These are phyloP conservation scores for Brachyhypopomus gauderio DNA, from an alignment of 2,113 vertebrate species.

Conservation along the genomic window DNA sequence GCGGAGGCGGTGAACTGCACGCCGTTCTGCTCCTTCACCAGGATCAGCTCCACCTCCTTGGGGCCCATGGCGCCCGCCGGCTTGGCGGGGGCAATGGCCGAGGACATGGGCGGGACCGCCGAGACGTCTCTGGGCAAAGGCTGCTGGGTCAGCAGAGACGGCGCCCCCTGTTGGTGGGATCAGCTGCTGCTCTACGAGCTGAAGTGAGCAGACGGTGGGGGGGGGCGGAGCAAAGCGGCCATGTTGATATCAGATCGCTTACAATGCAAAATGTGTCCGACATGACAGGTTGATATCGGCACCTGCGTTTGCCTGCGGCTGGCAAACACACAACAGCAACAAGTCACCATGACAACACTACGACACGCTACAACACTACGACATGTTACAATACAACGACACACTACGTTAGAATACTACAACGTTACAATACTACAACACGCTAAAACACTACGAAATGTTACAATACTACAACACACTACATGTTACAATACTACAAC, in stretches of 20 bases:
- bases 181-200: constrained; percentile 8
- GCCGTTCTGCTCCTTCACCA: constrained; percentile 89
- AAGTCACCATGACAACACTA: too few relatives aligned
- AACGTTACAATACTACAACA: too few relatives aligned
- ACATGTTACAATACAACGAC: too few relatives aligned
- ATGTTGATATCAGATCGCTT: constrained; percentile 23
- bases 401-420: too few relatives aligned
- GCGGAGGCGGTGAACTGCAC: constrained; percentile 84
- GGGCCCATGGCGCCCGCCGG: constrained; percentile 75
- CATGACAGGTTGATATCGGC: constrained; percentile 6
- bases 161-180: not conserved
- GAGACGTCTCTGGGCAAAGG: constrained; percentile 69
- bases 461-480: too few relatives aligned
- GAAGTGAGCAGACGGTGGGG: not conserved
- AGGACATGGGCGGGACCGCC: constrained; percentile 75
- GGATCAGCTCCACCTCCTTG: constrained; percentile 84
- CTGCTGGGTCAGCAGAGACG: constrained; percentile 19
- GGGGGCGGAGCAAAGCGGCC: constrained; percentile 28
- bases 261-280: not conserved
- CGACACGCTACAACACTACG: too few relatives aligned
- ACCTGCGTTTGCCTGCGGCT: not conserved
- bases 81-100: constrained; percentile 73
- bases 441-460: too few relatives aligned
- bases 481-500: too few relatives aligned
- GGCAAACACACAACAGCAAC: too few relatives aligned